phyloP scores from a whole-genome alignment of 2,888 invertebrate species.

The Antheraea yamamai region DNA sequence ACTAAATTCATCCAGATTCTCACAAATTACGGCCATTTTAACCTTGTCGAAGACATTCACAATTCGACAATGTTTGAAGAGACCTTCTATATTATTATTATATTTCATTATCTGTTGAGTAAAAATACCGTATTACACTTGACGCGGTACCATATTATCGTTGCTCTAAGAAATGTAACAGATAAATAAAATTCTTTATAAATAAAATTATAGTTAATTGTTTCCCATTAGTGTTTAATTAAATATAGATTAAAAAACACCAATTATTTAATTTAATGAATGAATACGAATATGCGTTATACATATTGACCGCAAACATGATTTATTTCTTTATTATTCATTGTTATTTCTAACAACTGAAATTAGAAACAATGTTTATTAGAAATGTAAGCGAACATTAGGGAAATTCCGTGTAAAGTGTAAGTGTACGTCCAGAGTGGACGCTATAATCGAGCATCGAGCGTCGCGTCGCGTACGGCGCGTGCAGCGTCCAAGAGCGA shows the following conservation, averaged over 20 bases:
- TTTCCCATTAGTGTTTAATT: background rate
- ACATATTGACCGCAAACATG: background rate
- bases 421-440: too few relatives aligned
- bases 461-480: too few relatives aligned
- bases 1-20: too few relatives aligned
- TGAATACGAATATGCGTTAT: background rate
- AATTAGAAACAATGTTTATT: background rate
- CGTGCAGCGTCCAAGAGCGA: too few relatives aligned
- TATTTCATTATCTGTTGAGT: too few relatives aligned
- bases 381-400: background rate
- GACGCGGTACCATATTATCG: background rate
- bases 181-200: background rate
- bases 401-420: background rate
- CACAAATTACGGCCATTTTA: too few relatives aligned
- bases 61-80: too few relatives aligned
- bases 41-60: too few relatives aligned
- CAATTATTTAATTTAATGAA: background rate
- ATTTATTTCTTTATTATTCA: background rate
- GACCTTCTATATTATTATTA: too few relatives aligned
- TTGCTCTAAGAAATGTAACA: background rate
- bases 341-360: background rate
- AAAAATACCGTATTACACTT: too few relatives aligned
- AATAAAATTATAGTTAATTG: background rate
- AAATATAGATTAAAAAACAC: background rate
- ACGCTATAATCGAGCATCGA: too few relatives aligned